phyloP scores from a whole-genome alignment of 1,140 invertebrate genomes.

The Ceratina australensis region DNA sequence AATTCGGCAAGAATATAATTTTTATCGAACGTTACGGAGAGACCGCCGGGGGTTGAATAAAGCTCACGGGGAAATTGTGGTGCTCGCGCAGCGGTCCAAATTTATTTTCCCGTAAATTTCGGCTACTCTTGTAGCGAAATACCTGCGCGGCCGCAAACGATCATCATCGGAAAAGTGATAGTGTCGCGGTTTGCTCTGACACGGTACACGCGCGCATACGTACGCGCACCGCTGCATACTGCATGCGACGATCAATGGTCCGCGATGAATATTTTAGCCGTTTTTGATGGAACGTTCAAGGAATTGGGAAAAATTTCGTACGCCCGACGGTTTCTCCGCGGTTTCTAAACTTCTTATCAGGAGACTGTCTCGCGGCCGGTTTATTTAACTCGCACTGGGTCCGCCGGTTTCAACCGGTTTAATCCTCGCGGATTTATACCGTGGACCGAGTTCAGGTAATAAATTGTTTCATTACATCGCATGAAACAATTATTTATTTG shows the following conservation, averaged over 20 bases:
- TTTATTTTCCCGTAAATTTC: conserved; percentile 51
- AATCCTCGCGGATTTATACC: too few species aligned
- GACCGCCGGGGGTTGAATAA: conserved; percentile 19
- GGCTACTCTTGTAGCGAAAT: conserved; percentile 41
- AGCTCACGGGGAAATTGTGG: conserved; percentile 24
- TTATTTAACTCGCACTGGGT: too few species aligned
- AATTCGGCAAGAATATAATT: conserved; percentile 1
- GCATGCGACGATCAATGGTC: conserved; percentile 9
- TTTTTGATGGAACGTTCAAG: not conserved
- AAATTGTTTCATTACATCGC: not conserved
- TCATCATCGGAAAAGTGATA: conserved; percentile 53
- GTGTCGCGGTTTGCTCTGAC: conserved; percentile 44
- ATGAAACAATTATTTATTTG: not conserved
- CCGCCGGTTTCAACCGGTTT: too few species aligned
- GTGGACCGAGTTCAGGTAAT: not conserved
- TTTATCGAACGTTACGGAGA: conserved; percentile 1
- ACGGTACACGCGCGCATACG: conserved; percentile 6
- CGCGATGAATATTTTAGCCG: conserved; percentile 41
- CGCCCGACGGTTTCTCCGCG: not conserved
- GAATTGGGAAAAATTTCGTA: not conserved
- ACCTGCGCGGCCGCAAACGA: conserved; percentile 41
- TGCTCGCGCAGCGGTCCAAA: conserved; percentile 27
- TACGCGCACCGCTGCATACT: not conserved
- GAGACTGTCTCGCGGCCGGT: too few species aligned
- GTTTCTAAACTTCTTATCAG: not conserved